These are phyloP conservation scores for Ardeotis arabs DNA, from an alignment of 2,113 vertebrate genomes.

Conservation along the genomic window DNA sequence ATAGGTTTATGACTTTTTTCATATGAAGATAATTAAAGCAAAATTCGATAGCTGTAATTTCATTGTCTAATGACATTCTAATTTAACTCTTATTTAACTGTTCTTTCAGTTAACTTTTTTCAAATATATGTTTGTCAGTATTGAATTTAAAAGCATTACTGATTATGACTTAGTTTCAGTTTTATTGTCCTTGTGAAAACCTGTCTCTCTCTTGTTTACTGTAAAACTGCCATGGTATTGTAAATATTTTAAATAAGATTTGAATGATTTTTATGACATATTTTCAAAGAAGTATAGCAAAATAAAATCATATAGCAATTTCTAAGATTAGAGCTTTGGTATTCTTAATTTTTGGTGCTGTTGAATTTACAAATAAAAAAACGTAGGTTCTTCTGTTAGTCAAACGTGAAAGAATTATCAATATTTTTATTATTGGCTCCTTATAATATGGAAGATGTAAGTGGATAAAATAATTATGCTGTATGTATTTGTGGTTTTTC, in stretches of 20 bases:
- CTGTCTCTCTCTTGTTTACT: neutral
- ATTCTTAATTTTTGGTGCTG: neutral
- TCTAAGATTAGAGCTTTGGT: neutral
- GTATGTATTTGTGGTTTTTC: neutral
- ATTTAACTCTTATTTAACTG: neutral
- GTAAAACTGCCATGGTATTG: neutral
- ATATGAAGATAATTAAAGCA: neutral
- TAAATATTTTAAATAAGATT: neutral
- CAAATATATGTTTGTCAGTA: neutral
- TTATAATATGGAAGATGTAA: neutral
- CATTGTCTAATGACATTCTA: neutral
- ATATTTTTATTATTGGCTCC: neutral
- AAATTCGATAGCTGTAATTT: neutral
- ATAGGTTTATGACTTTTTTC: neutral
- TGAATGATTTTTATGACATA: neutral
- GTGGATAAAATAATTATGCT: neutral
- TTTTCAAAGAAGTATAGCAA: neutral
- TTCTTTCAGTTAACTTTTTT: neutral
- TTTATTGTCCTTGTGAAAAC: neutral
- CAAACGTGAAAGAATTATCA: neutral
- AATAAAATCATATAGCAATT: neutral
- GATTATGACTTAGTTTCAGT: neutral
- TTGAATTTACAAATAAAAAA: neutral
- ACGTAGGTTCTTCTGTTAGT: neutral
- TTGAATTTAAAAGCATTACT: neutral